Percentiles rank a stretch among this genome's conserved stretches.
phyloP scores from a whole-genome alignment of 2,113 vertebrate species.

The Corydoras maculifer region DNA sequence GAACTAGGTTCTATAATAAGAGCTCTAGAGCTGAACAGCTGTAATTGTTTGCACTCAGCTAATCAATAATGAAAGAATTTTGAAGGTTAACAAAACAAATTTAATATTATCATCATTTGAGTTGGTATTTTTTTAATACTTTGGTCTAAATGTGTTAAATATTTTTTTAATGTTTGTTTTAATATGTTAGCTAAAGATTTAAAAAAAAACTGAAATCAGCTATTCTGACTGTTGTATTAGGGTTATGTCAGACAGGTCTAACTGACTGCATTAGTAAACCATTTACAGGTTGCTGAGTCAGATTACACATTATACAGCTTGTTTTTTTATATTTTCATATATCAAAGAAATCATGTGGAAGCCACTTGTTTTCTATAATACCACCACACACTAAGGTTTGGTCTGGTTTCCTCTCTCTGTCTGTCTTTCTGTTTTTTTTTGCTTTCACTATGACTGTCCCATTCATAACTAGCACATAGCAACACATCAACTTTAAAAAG shows the following conservation, averaged over 20 bases:
- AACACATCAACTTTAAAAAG: slow-evolving; percentile 18
- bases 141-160: too few species aligned
- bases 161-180: too few species aligned
- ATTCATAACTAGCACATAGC: slow-evolving; percentile 36
- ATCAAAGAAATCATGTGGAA: slow-evolving; percentile 38
- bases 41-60: too few species aligned
- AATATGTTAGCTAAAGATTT: too few species aligned
- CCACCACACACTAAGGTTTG: slow-evolving; percentile 37
- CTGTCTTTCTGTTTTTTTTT: slow-evolving; percentile 7
- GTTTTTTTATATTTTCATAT: slow-evolving; percentile 37
- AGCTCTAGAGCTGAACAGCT: too few species aligned
- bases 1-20: too few species aligned
- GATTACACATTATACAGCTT: slow-evolving; percentile 24
- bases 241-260: neutral
- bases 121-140: too few species aligned
- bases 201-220: too few species aligned
- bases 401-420: slow-evolving; percentile 15
- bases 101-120: too few species aligned
- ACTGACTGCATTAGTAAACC: neutral
- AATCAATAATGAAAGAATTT: too few species aligned
- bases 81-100: too few species aligned
- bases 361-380: slow-evolving; percentile 30
- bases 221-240: neutral
- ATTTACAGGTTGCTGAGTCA: slow-evolving; percentile 16
- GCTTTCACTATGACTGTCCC: slow-evolving; percentile 41